Evolutionary conservation across 2,113 vertebrate species (phyloP), one percentile per base, ranked within the genome.

Genomic region (Siniperca chuatsi): DNA sequence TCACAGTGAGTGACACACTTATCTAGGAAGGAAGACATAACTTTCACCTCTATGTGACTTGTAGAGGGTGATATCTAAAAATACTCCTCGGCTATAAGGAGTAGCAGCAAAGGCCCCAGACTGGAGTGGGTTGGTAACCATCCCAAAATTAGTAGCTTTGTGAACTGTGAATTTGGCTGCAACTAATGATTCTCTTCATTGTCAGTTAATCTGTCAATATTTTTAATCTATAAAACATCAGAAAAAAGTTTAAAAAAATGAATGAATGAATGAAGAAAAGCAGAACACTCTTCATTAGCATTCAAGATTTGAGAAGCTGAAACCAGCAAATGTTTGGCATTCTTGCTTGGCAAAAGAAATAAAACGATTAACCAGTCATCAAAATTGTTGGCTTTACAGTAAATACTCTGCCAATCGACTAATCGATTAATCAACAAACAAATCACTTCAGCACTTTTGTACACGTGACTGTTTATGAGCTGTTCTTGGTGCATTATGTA

Each of bases 21-120:
- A 70, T 78, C 79, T 29, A 61, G 72, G 55, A 75, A 46, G 16
- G 37, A 81, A 72, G 71, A 74, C 68, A 40, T 29, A 74, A 70
- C 73, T 79, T 80, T 83, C 64, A 80, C 67, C 87, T 89, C 81
- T 10, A 10, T 52, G 66, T 88, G 86, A 83, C 85, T 81, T 54
- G 55, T 87, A 40, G 37, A 73, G 65, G 62, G 35, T 8, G 6
- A 55, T 29, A 3, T 70, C 87, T 90, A 90, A 85, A 90, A 89
- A 88, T 88, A 87, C 33, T 42, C 37, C 29, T 4, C 74, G 7
- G 65, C 37, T 16, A 21, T 11, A 78, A 33, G 75, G 58, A 79
- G 44, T 1, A n/a, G 50, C 48, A 48, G 33, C 48, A 58, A 29
- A 60, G 46, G 48, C 58, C 11, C n/a, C 44, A 29, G 8, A 40